A percentile compares a stretch with the other conserved stretches of the same genome.
phyloP scores from a whole-genome alignment of 2,797 vertebrate species.

The Podarcis siculus region DNA sequence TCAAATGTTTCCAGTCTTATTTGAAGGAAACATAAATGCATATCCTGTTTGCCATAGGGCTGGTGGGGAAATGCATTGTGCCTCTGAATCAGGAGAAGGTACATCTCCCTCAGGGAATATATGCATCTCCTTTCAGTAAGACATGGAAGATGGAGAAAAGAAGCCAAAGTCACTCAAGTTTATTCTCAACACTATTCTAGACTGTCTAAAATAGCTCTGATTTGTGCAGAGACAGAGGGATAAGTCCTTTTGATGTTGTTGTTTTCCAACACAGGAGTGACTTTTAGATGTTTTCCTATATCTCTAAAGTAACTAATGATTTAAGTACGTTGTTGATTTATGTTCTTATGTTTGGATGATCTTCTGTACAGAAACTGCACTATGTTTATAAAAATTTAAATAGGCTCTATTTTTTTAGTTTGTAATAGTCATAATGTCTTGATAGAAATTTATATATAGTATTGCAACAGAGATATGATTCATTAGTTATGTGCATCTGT shows the following conservation, averaged over 20 bases:
- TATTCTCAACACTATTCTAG: background rate
- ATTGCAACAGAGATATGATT: background rate
- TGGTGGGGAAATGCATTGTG: background rate
- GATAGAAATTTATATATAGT: background rate
- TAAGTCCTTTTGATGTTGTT: background rate
- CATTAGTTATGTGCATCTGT: background rate
- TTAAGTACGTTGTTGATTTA: slow-evolving; percentile 11
- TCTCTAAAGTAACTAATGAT: background rate
- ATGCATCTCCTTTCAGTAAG: background rate
- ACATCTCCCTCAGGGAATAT: background rate
- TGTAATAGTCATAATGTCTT: slow-evolving; percentile 5
- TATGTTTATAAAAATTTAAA: background rate
- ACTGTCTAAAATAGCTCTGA: background rate
- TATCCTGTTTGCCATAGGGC: background rate
- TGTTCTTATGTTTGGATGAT: background rate
- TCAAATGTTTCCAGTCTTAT: background rate
- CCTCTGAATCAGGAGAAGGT: background rate
- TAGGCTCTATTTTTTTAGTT: background rate
- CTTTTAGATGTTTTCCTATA: background rate
- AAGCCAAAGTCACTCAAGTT: background rate
- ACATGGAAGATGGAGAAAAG: background rate
- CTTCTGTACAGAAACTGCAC: slow-evolving; percentile 22
- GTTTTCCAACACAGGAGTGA: background rate
- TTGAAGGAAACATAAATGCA: background rate
- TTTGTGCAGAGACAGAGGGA: background rate